phyloP scores from a whole-genome alignment of 2,888 invertebrate genomes.

The Platycnemis pennipes region DNA sequence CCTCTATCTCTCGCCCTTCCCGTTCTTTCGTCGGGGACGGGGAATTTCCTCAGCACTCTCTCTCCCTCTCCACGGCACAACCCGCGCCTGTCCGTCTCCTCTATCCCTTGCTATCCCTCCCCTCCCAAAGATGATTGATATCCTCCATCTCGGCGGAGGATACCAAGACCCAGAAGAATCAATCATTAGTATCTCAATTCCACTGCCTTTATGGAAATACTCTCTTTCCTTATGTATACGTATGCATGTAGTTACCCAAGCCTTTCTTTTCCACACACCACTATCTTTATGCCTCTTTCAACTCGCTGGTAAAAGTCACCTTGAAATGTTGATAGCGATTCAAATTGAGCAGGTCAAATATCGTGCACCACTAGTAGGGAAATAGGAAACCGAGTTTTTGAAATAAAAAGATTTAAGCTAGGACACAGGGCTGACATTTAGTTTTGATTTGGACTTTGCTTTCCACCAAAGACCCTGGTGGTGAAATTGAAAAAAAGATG shows the following conservation, averaged over 20 bases:
- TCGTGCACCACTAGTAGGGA: no score
- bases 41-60: neutral
- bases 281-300: neutral
- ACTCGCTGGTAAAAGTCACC: neutral
- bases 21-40: neutral
- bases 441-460: no score
- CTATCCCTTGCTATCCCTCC: neutral
- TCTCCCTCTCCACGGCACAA: neutral
- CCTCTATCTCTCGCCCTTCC: neutral
- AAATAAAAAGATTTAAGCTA: no score
- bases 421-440: no score
- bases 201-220: neutral
- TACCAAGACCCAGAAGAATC: slow-evolving; percentile 58
- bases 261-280: neutral
- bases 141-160: slow-evolving; percentile 44
- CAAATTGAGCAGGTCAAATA: neutral
- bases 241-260: neutral
- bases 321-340: neutral
- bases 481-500: no score
- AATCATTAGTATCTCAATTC: slow-evolving; percentile 51
- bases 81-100: neutral
- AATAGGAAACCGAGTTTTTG: no score
- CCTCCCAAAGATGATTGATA: slow-evolving; percentile 58
- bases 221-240: neutral
- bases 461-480: no score